Base-by-base conservation (phyloP, 2,888 invertebrate genomes). In the Tenthredo scrophulariae region DNA sequence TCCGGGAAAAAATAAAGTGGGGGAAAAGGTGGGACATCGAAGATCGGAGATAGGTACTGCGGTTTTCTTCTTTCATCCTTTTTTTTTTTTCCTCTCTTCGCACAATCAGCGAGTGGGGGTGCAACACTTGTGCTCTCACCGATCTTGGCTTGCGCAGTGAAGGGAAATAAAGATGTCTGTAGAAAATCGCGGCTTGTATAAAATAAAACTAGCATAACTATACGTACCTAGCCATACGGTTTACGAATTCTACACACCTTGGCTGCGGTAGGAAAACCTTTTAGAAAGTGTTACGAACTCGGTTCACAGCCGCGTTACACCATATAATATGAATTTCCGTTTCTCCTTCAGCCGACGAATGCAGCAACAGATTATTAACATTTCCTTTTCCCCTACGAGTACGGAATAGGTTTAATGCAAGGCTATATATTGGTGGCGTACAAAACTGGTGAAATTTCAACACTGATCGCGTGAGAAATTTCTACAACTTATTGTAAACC, bases 261-360 rank as follows among this genome's bases (percentile, higher is more conserved):
- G 43, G n/a, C 22, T 58, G n/a, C n/a, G 40, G 29, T 80, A 40
- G 80, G 80, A 80, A 80, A 80, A 80, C 58, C 58, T 54, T 80
- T 80, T 80, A 80, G 80, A 80, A 58, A 80, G 80, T 80, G 58
- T 80, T 80, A 15, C 33, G 40, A 80, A 37, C 62, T 80, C 62
- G 62, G 62, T 40, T 80, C 40, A 58, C 58, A 58, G 80, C 29
- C 80, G 75, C 80, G 75, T 77, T 77, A 50, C 75, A 50, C 50
- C 50, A 50, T 77, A 29, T 77, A 77, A 77, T 77, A 77, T 50
- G 50, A 77, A 77, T 77, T 50, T 77, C 75, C 75, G 75, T 77
- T 50, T 50, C 75, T 77, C 43, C 72, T 77, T 18, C n/a, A 77
- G 29, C 50, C 22, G 75, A 50, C 50, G 75, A 50, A 77, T 50